phyloP scores from a whole-genome alignment of 2,888 invertebrate species.

The Phalera bucephala region DNA sequence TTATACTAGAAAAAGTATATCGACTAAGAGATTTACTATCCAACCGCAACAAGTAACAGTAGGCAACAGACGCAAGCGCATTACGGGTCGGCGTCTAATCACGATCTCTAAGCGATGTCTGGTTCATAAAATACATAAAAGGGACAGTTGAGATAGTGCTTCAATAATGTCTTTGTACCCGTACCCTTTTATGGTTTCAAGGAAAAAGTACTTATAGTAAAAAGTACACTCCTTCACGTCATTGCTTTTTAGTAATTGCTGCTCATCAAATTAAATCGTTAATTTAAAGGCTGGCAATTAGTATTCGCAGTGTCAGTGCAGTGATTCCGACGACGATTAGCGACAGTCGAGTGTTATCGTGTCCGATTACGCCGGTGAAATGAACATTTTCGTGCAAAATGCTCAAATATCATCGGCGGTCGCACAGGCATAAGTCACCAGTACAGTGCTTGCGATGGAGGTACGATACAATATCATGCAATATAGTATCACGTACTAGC shows the following conservation, averaged over 20 bases:
- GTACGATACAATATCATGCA: too few relatives aligned
- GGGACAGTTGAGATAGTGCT: neutral
- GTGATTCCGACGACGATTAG: constrained; percentile 41
- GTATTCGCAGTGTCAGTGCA: constrained; percentile 37
- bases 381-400: constrained; percentile 79
- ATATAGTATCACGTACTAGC: too few relatives aligned
- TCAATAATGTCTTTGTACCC: neutral
- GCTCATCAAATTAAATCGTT: constrained; percentile 39
- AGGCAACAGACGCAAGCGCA: constrained; percentile 23
- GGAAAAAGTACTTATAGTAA: too few relatives aligned
- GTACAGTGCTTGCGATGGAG: constrained; percentile 80
- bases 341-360: constrained; percentile 37
- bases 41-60: constrained; percentile 37
- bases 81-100: constrained; percentile 37
- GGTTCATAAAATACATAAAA: constrained; percentile 1
- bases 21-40: constrained; percentile 25
- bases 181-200: neutral
- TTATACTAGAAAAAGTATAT: constrained; percentile 16
- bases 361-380: constrained; percentile 58
- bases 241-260: constrained; percentile 29
- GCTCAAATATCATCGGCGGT: constrained; percentile 82
- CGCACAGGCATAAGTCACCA: constrained; percentile 77
- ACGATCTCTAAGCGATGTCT: constrained; percentile 8
- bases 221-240: neutral
- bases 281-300: constrained; percentile 33